Percentiles rank a stretch among this genome's conserved stretches.
phyloP scores from a whole-genome alignment of 2,113 vertebrate genomes.

The Actinemys pallida region DNA sequence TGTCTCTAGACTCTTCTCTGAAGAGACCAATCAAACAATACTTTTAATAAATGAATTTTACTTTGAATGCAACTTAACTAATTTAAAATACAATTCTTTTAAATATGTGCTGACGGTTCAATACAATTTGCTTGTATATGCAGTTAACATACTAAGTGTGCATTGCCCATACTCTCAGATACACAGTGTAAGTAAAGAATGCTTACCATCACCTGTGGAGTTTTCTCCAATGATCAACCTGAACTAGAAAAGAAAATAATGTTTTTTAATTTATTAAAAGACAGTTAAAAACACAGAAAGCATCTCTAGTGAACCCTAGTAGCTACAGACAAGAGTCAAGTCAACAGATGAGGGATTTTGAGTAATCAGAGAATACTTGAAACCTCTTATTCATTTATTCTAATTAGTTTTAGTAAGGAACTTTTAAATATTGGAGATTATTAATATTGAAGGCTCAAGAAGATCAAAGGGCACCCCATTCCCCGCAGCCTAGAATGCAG shows the following conservation, averaged over 20 bases:
- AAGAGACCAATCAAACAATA: conserved; percentile 24
- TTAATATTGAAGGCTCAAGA: neutral
- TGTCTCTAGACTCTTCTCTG: conserved; percentile 43
- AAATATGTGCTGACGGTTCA: neutral
- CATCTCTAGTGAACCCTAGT: neutral
- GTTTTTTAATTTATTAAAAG: conserved; percentile 19
- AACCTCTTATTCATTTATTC: neutral
- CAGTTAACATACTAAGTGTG: neutral
- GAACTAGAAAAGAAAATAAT: conserved; percentile 52
- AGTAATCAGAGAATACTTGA: neutral
- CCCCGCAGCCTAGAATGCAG: neutral
- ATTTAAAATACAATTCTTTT: conserved; percentile 33
- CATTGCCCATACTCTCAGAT: neutral
- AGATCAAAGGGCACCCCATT: neutral
- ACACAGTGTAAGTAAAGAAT: neutral
- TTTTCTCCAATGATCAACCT: neutral
- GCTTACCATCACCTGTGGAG: conserved; percentile 64
- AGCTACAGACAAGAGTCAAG: neutral
- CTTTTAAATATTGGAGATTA: neutral
- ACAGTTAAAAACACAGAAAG: neutral
- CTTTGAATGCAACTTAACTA: conserved; percentile 26
- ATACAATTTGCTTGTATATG: neutral
- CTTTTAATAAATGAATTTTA: conserved; percentile 16
- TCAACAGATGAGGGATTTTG: neutral
- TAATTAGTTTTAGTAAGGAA: conserved; percentile 10